Conservation (phyloP, 2,797 vertebrate species). For the Darevskia mixta region DNA sequence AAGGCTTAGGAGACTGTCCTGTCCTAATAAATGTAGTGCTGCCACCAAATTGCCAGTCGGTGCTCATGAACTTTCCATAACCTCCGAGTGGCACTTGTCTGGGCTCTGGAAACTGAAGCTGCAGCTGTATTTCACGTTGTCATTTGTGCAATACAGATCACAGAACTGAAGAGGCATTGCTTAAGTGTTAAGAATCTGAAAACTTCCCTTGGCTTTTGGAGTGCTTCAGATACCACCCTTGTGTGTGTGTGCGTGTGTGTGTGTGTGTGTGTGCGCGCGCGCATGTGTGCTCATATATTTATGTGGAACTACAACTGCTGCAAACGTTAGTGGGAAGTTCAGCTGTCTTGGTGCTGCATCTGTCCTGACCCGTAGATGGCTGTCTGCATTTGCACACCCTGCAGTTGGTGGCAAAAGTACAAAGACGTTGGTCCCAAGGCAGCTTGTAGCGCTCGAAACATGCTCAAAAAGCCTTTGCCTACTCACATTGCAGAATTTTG, state of each 20-base stretch:
- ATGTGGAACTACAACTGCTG: background rate
- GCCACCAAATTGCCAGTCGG: background rate
- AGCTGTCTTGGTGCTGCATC: background rate
- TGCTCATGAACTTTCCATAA: background rate
- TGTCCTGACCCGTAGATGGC: too few relatives aligned
- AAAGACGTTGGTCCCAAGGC: too few relatives aligned
- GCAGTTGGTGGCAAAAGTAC: background rate
- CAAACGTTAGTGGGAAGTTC: background rate
- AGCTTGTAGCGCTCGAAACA: background rate
- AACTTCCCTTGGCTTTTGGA: background rate
- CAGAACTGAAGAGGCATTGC: background rate
- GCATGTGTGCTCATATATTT: background rate
- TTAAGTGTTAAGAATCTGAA: background rate
- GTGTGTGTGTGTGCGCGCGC: too few relatives aligned
- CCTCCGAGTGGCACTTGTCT: background rate
- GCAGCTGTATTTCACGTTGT: too few relatives aligned
- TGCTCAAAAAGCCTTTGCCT: too few relatives aligned
- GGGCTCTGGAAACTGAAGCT: background rate
- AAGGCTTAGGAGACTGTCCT: background rate
- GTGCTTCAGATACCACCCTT: background rate
- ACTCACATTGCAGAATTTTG: background rate
- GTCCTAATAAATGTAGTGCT: background rate
- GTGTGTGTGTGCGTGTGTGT: too few relatives aligned
- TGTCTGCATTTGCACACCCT: background rate
- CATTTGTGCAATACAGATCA: background rate